Percentiles rank a stretch among this genome's conserved stretches.
Conservation (phyloP, 1,140 invertebrate genomes). For the Paraescarpia echinospica region DNA sequence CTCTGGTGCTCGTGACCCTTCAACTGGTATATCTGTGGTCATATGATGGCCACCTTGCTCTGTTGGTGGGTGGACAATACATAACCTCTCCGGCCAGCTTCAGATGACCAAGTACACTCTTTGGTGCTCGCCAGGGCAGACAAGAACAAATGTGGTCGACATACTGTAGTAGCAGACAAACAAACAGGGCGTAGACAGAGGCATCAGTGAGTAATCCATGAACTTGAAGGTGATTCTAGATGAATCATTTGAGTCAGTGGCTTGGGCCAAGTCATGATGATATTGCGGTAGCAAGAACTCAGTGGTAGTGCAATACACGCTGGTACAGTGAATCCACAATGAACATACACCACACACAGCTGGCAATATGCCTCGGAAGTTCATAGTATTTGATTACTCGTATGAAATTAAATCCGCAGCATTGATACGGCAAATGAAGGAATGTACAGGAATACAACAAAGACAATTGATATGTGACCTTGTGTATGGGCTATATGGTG, state of each 20-base stretch:
- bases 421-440: not conserved
- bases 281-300: not conserved
- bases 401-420: not conserved
- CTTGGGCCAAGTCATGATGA: not conserved
- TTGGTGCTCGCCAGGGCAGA: not conserved
- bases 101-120: not conserved
- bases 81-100: not conserved
- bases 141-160: not conserved
- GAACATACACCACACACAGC: not conserved
- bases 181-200: not conserved
- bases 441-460: not conserved
- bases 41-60: too few relatives aligned
- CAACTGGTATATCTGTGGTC: too few relatives aligned
- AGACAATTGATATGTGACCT: not conserved
- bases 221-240: not conserved
- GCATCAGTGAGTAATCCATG: not conserved
- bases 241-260: not conserved
- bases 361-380: not conserved
- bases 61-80: not conserved
- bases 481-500: not conserved
- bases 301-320: too few relatives aligned
- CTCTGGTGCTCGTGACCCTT: too few relatives aligned
- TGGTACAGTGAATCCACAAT: not conserved
- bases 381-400: constrained; percentile 1
- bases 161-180: not conserved